phyloP scores from a whole-genome alignment of 2,888 invertebrate genomes.

The Hirtodrosophila cameraria region DNA sequence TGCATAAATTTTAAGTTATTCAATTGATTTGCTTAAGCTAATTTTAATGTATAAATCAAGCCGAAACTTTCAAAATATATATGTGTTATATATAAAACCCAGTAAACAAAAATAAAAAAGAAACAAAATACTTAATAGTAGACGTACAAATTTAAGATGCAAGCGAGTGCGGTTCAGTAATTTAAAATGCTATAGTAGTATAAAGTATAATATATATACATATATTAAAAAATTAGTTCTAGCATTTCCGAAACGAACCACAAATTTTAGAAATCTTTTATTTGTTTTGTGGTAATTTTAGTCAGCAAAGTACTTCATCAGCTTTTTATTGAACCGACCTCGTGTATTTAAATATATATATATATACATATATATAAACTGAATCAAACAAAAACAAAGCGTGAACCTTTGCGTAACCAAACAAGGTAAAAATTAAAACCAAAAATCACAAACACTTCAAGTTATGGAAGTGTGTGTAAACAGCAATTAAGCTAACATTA shows the following conservation, averaged over 20 bases:
- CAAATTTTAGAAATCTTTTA: not conserved
- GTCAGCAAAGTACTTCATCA: not conserved
- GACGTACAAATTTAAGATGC: slow-evolving; percentile 68
- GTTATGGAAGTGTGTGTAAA: slow-evolving; percentile 10
- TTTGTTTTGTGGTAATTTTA: not conserved
- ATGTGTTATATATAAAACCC: slow-evolving; percentile 48
- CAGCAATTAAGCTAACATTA: slow-evolving; percentile 76
- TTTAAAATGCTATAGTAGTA: not conserved
- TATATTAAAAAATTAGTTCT: slow-evolving; percentile 22
- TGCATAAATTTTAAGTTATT: slow-evolving; percentile 28
- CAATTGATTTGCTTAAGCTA: slow-evolving; percentile 59
- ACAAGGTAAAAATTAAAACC: slow-evolving; percentile 64
- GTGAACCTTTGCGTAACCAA: slow-evolving; percentile 76
- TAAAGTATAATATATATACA: slow-evolving; percentile 16
- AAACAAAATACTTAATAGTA: slow-evolving; percentile 43
- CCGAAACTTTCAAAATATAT: slow-evolving; percentile 36
- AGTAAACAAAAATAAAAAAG: slow-evolving; percentile 17
- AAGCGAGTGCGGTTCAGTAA: slow-evolving; percentile 25
- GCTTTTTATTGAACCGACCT: slow-evolving; percentile 28
- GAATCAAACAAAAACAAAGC: slow-evolving; percentile 53
- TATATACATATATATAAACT: too few species aligned
- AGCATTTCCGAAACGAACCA: not conserved
- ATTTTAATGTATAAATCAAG: slow-evolving; percentile 61
- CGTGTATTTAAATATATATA: slow-evolving; percentile 31
- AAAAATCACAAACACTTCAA: slow-evolving; percentile 23